Evolutionary conservation across 2,113 vertebrate species (phyloP), one percentile per base, ranked within the genome.

Genomic region (Osmerus mordax): DNA sequence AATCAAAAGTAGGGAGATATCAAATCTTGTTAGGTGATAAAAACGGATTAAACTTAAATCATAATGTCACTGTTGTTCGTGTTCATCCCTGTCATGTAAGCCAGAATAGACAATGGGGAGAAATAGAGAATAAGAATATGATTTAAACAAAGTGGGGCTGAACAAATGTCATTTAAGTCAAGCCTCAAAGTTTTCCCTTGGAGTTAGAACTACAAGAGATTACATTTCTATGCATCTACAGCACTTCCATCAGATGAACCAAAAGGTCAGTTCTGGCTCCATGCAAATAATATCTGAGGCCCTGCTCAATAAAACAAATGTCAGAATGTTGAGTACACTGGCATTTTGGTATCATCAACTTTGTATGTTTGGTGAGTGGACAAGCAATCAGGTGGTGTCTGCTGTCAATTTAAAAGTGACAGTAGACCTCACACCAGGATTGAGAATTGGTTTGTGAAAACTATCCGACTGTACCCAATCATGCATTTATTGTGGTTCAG

Each of bases 1-100:
- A 47, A 47, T 47, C 41, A 47, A 47, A 47, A 5, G 75, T 67
- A 88, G 78, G 80, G 53, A 81, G 80, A 71, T 85, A 78, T 88
- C 78, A 81, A 74, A 87, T 84, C 75, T 77, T 75, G 80, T 70
- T 47, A 85, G 75, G 77, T 79, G 75, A 53, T 78, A 78, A 78
- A 79, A 89, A 80, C 15, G 64, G 56, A 60, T 71, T 61, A 28
- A 76, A 71, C 76, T 80, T 81, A 78, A 88, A 84, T 85, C 81
- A 80, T 75, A 81, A 85, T 86, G 86, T 87, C 87, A 88, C 72
- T 68, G 32, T 3, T 36, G 32, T 36, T 36, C 32, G 74, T 87
- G 82, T 71, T 21, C 29, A 2, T 75, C 80, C 36, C 18, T 68
- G 82, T 86, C 76, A 62, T 68, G 16, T 62, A 62, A 21, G 25